Evolutionary conservation across 2,113 vertebrate species (phyloP), one percentile per base, ranked within the genome.

Genomic region (Chrysochloris asiatica): DNA sequence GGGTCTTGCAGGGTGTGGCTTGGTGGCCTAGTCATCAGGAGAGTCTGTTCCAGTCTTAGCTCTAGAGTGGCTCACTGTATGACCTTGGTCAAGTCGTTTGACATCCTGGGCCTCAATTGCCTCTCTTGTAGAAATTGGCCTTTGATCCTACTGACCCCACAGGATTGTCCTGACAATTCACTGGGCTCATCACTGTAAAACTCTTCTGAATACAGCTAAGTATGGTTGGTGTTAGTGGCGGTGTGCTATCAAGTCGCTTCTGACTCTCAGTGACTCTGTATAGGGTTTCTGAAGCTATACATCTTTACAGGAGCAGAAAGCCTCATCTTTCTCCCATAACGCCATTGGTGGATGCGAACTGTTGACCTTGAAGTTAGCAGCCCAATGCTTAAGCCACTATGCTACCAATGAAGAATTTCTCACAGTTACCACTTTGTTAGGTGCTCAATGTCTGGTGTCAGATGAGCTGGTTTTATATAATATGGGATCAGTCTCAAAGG

Each of bases 381-480:
- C n/a, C n/a, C n/a, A n/a, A n/a, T n/a, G n/a, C n/a, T n/a, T n/a
- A n/a, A n/a, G n/a, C n/a, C n/a, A n/a, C n/a, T n/a, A n/a, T n/a
- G n/a, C n/a, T n/a, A n/a, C n/a, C n/a, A 63, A 93, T 54, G 80
- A 90, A 86, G 93, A 92, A 87, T 94, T 94, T 71, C 83, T 88
- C 79, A 28, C 41, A 92, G 75, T 79, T 80, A 3, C 14, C 75
- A 1, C 11, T 3, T 87, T 82, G 90, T 90, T 85, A 75, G 65
- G 92, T 33, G 73, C 67, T 65, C 59, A 47, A 38, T 61, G 50
- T 81, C 83, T 59, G 4, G 2, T 76, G 86, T 88, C 90, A 83
- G 75, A 7, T 30, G 69, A 93, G 41, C 90, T 4, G 0, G 38
- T 22, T 94, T 87, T 76, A 19, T 93, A n/a, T 67, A 41, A 45